Base-by-base conservation (phyloP, 2,797 vertebrate species). In the Crocidura indochinensis region DNA sequence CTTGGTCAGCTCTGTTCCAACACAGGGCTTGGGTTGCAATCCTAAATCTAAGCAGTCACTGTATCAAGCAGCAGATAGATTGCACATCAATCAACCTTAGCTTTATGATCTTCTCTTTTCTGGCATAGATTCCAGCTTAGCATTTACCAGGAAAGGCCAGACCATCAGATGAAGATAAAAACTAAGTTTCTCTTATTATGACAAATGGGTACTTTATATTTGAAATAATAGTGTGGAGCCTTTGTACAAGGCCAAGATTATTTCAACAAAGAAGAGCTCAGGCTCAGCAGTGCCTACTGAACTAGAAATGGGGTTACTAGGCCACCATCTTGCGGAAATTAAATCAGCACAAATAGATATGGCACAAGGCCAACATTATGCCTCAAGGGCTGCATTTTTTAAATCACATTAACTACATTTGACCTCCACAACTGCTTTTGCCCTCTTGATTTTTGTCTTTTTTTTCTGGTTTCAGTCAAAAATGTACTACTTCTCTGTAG, bases 231-330 rank as follows among this genome's bases (percentile, higher is more conserved):
- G 47, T 86, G 73, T 86, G 47, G 46, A 87, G 71, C 72, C 84
- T 94, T 74, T 49, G 80, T 78, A 77, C 49, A 14, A 71, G 60
- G 20, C 73, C 31, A 24, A 91, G 88, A 87, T 88, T 80, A 76
- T 91, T 93, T 88, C 47, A 31, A 26, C 83, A 91, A 82, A 77
- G 94, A 78, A 82, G 8, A 65, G 27, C 22, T 71, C 12, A 24
- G 12, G 46, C 65, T 83, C 67, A 20, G 17, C 9, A 8, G 49
- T 29, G 51, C 29, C 80, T 76, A 0, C 51, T 91, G 84, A 92
- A 44, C 75, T 86, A 83, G 90, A 95, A 96, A 91, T 91, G 90
- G 80, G 85, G 88, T 91, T 95, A 95, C 69, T 44, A 60, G 92
- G 92, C 90, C 77, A 88, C 88, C 19, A 26, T 92, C 75, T 88